Percentiles rank a stretch among this genome's conserved stretches.
phyloP scores from a whole-genome alignment of 2,888 invertebrate genomes.

The Xestia ashworthii region DNA sequence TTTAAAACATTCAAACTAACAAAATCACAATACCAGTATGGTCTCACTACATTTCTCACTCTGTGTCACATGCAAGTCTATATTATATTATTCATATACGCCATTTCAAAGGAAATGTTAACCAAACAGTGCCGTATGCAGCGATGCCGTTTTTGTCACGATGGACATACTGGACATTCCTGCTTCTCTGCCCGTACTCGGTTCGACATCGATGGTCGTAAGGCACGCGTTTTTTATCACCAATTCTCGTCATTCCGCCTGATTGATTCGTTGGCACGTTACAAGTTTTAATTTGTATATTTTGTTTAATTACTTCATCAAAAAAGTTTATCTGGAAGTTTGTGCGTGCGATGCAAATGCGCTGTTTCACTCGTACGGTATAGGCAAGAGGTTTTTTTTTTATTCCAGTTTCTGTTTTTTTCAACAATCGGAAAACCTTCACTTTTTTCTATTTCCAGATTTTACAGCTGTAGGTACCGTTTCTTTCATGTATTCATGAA shows the following conservation, averaged over 20 bases:
- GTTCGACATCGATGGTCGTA: slow-evolving; percentile 65
- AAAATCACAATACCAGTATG: slow-evolving; percentile 16
- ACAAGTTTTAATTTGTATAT: slow-evolving; percentile 50
- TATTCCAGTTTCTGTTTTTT: background rate
- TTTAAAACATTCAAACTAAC: slow-evolving; percentile 4
- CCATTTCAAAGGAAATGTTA: slow-evolving; percentile 36
- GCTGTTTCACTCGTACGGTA: slow-evolving; percentile 5
- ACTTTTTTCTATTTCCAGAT: too few relatives aligned
- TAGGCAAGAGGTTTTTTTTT: background rate
- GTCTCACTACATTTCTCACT: slow-evolving; percentile 6
- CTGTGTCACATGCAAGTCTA: slow-evolving; percentile 12
- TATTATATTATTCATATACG: slow-evolving; percentile 24
- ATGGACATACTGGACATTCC: slow-evolving; percentile 43
- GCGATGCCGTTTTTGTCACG: slow-evolving; percentile 70
- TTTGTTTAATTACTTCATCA: slow-evolving; percentile 55
- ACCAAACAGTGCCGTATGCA: slow-evolving; percentile 47
- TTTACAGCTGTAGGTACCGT: too few relatives aligned
- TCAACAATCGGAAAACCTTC: background rate
- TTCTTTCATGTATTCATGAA: background rate
- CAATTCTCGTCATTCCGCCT: slow-evolving; percentile 73
- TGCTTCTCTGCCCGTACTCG: slow-evolving; percentile 18
- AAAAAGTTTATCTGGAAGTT: slow-evolving; percentile 23
- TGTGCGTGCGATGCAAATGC: slow-evolving; percentile 25
- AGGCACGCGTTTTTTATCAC: slow-evolving; percentile 78
- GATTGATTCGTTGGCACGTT: slow-evolving; percentile 74